Evolutionary conservation across 2,888 invertebrate genomes (phyloP), one percentile per base, ranked within the genome.

Genomic region (Troides aeacus): DNA sequence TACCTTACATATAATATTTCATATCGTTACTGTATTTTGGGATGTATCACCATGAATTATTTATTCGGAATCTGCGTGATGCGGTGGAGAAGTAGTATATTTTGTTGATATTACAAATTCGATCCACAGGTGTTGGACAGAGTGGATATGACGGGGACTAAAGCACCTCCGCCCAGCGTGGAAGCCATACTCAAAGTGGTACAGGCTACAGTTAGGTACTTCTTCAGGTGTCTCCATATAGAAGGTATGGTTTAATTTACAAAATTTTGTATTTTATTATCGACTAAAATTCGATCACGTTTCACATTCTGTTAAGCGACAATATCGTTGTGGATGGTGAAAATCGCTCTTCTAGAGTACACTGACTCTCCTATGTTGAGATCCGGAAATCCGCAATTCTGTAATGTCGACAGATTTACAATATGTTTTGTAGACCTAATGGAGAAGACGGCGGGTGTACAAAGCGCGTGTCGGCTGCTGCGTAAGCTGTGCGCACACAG

Each of bases 201-300:
- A 0, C 94, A 95, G 74, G 94, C 96, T 0, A 94, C 95, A 8
- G 95, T 96, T 5, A 94, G 95, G 77, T 97, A 96, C 81, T 97
- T 97, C 85, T 97, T 96, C 82, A 92, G 95, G 70, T 95, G 95
- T 77, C 92, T 97, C 71, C 94, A 94, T 68, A 94, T 96, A 77
- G 87, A 92, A 84, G 95, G 96, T 95, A 86, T 82, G 71, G 42
- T 21, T 50, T 24, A 18, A 15, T 21, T 64, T 18, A 46, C 15
- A 1, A 15, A 46, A 46, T 15, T 46, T 6, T 8, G 12, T 46
- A 46, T 46, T 15, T 46, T 12, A 0, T 46, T 46, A 46, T 30
- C 5, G 5, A 4, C 3, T 30, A 30, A 30, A 30, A 4, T 30
- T 30, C 30, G 5, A 30, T 30, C 30, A 30, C 30, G 30, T 4